Evolutionary conservation across 2,797 vertebrate genomes (phyloP), one percentile per base, ranked within the genome.

Genomic region (Myotis vivesi): DNA sequence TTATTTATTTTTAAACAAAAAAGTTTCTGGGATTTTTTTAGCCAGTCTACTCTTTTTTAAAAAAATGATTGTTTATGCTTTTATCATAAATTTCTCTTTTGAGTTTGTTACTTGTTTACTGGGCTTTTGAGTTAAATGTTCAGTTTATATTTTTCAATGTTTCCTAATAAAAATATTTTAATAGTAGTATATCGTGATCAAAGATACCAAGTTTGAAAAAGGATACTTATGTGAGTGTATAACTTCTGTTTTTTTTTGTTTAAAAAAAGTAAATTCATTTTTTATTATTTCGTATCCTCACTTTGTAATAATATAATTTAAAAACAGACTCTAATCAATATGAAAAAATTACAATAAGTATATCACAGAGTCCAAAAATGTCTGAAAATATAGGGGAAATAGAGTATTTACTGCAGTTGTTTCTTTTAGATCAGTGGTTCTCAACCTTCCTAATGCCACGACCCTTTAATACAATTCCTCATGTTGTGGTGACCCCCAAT

Each of bases 151-250:
- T 89, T 93, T 89, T 72, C n/a, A 19, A 36, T 80, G 4, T 80
- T 90, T 77, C 15, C 87, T 89, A 64, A 81, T 85, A 79, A 90
- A 88, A 90, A 87, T 75, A 75, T 85, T 88, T 90, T 90, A 76
- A 25, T 77, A 77, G 55, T 94, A 12, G 4, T 90, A 10, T 69
- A 22, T 77, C 72, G 38, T 36, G 9, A 80, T 11, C 51, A 57
- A 68, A 95, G 36, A 38, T 44, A 19, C 22, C 30, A 85, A 8
- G 25, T 92, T 87, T 92, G 81, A 73, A 93, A 95, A 71, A 64
- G 51, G 91, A 92, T 20, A 72, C 20, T 33, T 66, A 36, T 62
- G 71, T 59, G 41, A 87, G 66, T 87, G 11, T 93, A 1, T 85
- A 53, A 84, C 9, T 69, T 93, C 53, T 80, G 62, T 10, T 51